These are phyloP conservation scores for Caerostris darwini DNA, from an alignment of 1,140 invertebrate species.

Conservation along the genomic window DNA sequence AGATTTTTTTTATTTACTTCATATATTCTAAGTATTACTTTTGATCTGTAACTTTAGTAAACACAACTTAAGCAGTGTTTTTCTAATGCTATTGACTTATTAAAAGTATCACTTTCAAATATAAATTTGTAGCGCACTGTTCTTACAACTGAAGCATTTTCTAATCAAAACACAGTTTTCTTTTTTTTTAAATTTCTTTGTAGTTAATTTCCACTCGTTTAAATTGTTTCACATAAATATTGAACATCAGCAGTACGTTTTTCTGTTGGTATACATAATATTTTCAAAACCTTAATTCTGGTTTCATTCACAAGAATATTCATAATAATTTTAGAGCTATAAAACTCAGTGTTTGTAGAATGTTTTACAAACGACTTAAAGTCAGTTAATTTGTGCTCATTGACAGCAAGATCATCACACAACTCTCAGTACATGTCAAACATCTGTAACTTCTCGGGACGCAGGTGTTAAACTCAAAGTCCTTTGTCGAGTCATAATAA, in stretches of 20 bases:
- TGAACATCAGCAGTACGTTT: neutral
- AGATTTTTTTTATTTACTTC: too few relatives aligned
- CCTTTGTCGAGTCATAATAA: neutral
- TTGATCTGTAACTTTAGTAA: neutral
- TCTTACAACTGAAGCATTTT: neutral
- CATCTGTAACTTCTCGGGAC: neutral
- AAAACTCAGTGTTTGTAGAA: neutral
- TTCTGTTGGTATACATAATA: neutral
- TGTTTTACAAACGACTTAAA: constrained; percentile 9
- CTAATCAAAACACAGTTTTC: neutral
- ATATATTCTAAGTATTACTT: too few relatives aligned
- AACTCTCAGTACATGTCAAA: neutral
- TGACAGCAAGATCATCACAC: constrained; percentile 4
- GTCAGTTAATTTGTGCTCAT: constrained; percentile 42
- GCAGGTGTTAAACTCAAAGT: neutral
- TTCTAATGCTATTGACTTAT: neutral
- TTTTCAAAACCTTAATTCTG: neutral
- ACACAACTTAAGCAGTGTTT: neutral
- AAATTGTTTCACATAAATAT: neutral
- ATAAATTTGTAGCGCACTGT: neutral
- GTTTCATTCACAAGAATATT: neutral
- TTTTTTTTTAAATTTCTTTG: neutral
- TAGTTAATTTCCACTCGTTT: neutral
- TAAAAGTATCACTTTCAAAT: neutral
- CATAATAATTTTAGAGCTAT: neutral